Conservation (phyloP, 1,140 invertebrate genomes). For the Hylaeus volcanicus region DNA sequence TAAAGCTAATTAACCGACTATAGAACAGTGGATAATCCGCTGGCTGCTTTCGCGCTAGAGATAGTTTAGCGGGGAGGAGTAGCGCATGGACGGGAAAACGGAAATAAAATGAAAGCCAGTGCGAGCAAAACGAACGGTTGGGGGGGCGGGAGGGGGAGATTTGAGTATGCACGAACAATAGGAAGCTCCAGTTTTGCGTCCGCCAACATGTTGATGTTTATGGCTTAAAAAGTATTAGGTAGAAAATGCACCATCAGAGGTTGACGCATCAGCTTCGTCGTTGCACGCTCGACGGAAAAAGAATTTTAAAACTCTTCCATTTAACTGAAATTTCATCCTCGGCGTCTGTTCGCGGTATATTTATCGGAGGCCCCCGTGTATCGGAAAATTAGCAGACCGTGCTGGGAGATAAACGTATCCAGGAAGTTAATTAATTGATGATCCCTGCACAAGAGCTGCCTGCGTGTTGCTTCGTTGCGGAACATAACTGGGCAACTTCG, state of each 20-base stretch:
- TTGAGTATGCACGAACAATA: conserved; percentile 14
- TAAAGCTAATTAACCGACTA: conserved; percentile 76
- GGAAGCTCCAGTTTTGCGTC: conserved; percentile 61
- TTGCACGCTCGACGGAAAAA: neutral
- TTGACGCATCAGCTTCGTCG: neutral
- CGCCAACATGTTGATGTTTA: conserved; percentile 28
- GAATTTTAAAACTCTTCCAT: neutral
- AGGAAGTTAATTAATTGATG: conserved; percentile 12
- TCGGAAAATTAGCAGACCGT: conserved; percentile 7
- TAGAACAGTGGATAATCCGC: conserved; percentile 71
- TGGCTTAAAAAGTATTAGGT: neutral
- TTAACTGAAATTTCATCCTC: neutral
- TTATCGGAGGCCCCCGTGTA: neutral
- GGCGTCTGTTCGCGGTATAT: neutral
- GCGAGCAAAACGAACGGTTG: neutral
- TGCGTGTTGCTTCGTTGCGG: neutral
- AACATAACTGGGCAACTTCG: neutral
- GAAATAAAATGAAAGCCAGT: conserved; percentile 20
- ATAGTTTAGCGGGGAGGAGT: conserved; percentile 28
- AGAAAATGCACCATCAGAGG: neutral
- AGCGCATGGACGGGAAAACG: conserved; percentile 16
- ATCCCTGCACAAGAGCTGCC: neutral
- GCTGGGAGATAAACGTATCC: neutral
- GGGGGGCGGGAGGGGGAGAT: neutral
- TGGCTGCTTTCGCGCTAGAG: conserved; percentile 51